Evolutionary conservation across 2,888 invertebrate genomes (phyloP).

Genomic region (Trissolcus japonicus): DNA sequence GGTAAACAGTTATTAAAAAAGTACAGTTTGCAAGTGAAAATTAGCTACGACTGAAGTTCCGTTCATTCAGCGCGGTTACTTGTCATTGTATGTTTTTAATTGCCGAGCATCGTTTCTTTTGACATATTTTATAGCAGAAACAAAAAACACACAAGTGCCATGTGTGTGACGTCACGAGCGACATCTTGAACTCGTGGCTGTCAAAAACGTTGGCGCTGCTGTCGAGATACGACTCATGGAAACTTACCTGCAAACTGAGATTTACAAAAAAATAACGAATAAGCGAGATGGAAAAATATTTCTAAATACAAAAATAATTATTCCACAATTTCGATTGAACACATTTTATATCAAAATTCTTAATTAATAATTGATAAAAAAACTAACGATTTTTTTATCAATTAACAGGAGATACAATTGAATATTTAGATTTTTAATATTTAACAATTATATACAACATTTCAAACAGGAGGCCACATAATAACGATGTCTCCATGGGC

Average conservation of each 20-base stretch:
- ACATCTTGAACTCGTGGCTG: slow-evolving; percentile 27
- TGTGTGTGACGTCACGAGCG: slow-evolving; percentile 41
- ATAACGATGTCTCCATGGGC: slow-evolving; percentile 28
- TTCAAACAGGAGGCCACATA: slow-evolving; percentile 49
- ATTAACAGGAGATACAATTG: not conserved
- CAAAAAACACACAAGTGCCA: slow-evolving; percentile 17
- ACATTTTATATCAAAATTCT: too few species aligned
- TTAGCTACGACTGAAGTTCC: not conserved
- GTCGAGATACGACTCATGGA: too few species aligned
- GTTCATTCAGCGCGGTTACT: not conserved
- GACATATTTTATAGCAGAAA: slow-evolving; percentile 8
- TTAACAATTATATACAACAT: not conserved
- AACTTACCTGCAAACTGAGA: too few species aligned
- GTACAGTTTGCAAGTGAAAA: not conserved
- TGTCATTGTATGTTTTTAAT: slow-evolving; percentile 19
- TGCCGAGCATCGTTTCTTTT: slow-evolving; percentile 13
- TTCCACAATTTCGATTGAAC: too few species aligned
- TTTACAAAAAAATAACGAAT: too few species aligned
- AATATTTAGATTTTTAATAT: slow-evolving; percentile 1
- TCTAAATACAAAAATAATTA: too few species aligned
- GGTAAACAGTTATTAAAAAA: not conserved
- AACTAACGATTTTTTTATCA: not conserved
- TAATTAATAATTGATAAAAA: not conserved
- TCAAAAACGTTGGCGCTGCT: too few species aligned
- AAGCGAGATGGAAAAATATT: too few species aligned